A percentile compares a stretch with the other conserved stretches of the same genome.
phyloP scores from a whole-genome alignment of 1,140 invertebrate genomes.

The Conopomorpha cramerella region DNA sequence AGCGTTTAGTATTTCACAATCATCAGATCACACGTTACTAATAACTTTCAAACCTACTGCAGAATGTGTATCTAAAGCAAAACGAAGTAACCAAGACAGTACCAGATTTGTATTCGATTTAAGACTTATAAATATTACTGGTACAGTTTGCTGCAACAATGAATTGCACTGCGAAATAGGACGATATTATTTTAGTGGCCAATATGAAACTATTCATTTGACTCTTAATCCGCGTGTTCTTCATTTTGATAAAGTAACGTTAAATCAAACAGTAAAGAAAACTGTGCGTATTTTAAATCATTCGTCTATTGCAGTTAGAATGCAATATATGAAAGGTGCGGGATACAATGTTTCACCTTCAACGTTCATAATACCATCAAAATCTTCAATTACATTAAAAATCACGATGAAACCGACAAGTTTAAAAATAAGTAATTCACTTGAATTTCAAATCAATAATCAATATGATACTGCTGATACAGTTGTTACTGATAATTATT shows the following conservation, averaged over 20 bases:
- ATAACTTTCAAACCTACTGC: conserved; percentile 33
- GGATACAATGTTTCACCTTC: conserved; percentile 25
- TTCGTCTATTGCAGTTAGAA: conserved; percentile 23
- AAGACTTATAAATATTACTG: conserved; percentile 34
- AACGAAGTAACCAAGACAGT: conserved; percentile 15
- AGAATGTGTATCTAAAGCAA: conserved; percentile 37
- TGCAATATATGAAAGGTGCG: conserved; percentile 23
- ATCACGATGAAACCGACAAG: conserved; percentile 27
- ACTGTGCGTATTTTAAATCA: conserved; percentile 27
- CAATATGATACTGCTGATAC: conserved; percentile 11
- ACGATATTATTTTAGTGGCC: conserved; percentile 38
- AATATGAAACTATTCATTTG: conserved; percentile 33
- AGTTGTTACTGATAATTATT: conserved; percentile 17
- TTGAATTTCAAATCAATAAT: conserved; percentile 31
- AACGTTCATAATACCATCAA: conserved; percentile 25
- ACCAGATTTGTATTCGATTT: conserved; percentile 42
- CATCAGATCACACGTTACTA: conserved; percentile 19
- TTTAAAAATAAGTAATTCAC: conserved; percentile 19
- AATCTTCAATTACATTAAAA: conserved; percentile 18
- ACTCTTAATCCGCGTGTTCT: conserved; percentile 25
- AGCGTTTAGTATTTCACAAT: conserved; percentile 21
- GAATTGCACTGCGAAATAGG: conserved; percentile 42
- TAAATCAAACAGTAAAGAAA: conserved; percentile 25
- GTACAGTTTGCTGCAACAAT: conserved; percentile 28
- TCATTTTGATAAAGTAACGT: conserved; percentile 28